Evolutionary conservation across 2,113 vertebrate species (phyloP).

Genomic region (Petrocephalus microphthalmus): DNA sequence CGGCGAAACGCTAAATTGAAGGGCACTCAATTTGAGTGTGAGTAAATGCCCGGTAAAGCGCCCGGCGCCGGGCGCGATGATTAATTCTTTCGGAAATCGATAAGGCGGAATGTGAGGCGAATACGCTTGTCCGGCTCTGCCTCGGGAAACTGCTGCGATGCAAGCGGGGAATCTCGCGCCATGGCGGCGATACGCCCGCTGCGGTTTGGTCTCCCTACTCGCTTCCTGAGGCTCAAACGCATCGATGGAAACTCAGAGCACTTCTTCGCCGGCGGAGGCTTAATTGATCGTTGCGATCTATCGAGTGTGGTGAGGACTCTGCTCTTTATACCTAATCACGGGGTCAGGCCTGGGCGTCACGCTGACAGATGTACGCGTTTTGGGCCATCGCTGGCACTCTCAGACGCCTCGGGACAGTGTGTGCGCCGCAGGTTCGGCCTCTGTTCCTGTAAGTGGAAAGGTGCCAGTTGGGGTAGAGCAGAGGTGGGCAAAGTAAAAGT

Average conservation of each 20-base stretch:
- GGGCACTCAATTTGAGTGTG: conserved; percentile 42
- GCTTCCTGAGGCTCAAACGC: conserved; percentile 27
- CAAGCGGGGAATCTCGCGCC: conserved; percentile 12
- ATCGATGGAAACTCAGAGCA: conserved; percentile 24
- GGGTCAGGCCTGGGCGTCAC: background rate
- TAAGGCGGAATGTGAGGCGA: conserved; percentile 45
- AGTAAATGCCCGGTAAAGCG: conserved; percentile 42
- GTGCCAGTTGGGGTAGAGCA: background rate
- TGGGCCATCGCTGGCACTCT: background rate
- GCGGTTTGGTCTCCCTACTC: background rate
- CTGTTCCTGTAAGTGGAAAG: background rate
- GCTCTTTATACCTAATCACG: background rate
- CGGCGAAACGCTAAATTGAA: conserved; percentile 38
- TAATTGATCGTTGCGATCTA: background rate
- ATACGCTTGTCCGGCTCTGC: conserved; percentile 53
- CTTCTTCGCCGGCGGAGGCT: background rate
- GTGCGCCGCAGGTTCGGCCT: background rate
- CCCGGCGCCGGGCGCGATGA: conserved; percentile 35
- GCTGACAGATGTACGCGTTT: background rate
- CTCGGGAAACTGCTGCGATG: conserved; percentile 32
- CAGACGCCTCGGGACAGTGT: background rate
- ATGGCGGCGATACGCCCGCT: background rate
- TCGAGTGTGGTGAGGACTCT: background rate
- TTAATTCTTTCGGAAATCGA: conserved; percentile 61
- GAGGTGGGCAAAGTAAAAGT: too few relatives aligned